Evolutionary conservation across 2,113 vertebrate species (phyloP), one percentile per base, ranked within the genome.

Genomic region (Bothrops jararaca): DNA sequence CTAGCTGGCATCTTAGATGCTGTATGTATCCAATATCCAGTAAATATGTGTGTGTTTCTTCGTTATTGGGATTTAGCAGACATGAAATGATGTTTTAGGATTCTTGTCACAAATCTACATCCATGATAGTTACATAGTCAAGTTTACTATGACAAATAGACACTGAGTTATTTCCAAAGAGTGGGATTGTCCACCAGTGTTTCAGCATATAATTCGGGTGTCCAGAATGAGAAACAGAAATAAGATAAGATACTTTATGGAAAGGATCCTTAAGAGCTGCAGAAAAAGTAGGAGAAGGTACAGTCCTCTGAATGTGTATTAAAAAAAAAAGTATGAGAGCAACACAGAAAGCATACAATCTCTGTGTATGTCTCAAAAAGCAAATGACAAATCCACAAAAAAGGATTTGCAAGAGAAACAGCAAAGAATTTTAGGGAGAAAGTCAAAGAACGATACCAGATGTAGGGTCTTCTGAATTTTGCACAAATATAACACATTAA

Each of bases 1-100:
- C 39, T 94, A 95, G 94, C 93, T 94, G 95, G 95, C 94, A 94
- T 93, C 93, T 92, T 90, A 52, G 93, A 85, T 86, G 85, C 86
- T 95, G 20, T 48, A 48, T 48, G 5, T 6, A 26, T 48, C 91
- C 45, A n/a, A 23, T 29, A 26, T 18, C 54, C 22, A 86, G 20
- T 13, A 39, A 39, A 64, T 42, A 24, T 9, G 26, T 29, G 15
- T 57, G 7, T 86, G 23, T 64, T 89, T 50, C 57, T 34, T 48
- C 0, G 2, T 26, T 20, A 0, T 3, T 89, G 86, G 13, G 86
- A 56, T 13, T 24, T 64, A 9, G 3, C 29, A 34, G 57, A 3
- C 26, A 53, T 91, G 18, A 91, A 50, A 69, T 85, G 5, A 39
- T 13, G 53, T 10, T 80, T 50, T 42, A 15, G 34, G 23, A 4